phyloP scores from a whole-genome alignment of 2,888 invertebrate species.

The Agriopis leucophaearia region DNA sequence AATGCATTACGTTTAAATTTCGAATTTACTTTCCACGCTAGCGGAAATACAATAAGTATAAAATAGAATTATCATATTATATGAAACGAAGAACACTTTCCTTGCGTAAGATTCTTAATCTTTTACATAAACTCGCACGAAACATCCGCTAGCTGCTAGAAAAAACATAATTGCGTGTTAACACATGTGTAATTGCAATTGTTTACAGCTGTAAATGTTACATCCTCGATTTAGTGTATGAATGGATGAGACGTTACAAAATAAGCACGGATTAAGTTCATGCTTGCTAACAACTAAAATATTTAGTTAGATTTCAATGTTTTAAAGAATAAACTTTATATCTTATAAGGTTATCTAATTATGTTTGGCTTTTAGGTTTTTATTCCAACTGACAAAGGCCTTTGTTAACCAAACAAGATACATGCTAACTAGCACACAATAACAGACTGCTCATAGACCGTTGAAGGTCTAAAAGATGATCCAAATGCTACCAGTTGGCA shows the following conservation, averaged over 20 bases:
- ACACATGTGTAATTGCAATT: constrained; percentile 22
- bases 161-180: constrained; percentile 31
- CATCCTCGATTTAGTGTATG: constrained; percentile 21
- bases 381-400: too few species aligned
- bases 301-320: constrained; percentile 1
- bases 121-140: constrained; percentile 28
- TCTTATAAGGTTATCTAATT: not conserved
- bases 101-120: constrained; percentile 30
- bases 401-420: too few species aligned
- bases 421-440: too few species aligned
- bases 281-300: not conserved
- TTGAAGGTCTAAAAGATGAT: too few species aligned
- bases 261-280: constrained; percentile 23
- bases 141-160: constrained; percentile 20
- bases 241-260: constrained; percentile 22
- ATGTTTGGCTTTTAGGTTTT: not conserved
- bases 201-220: constrained; percentile 25
- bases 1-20: too few species aligned
- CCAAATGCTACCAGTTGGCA: too few species aligned
- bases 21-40: too few species aligned
- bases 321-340: not conserved
- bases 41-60: not conserved
- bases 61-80: too few species aligned
- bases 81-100: constrained; percentile 1
- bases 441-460: too few species aligned